These are phyloP conservation scores for Zaprionus camerounensis DNA, from an alignment of 1,140 invertebrate genomes.

Conservation along the genomic window DNA sequence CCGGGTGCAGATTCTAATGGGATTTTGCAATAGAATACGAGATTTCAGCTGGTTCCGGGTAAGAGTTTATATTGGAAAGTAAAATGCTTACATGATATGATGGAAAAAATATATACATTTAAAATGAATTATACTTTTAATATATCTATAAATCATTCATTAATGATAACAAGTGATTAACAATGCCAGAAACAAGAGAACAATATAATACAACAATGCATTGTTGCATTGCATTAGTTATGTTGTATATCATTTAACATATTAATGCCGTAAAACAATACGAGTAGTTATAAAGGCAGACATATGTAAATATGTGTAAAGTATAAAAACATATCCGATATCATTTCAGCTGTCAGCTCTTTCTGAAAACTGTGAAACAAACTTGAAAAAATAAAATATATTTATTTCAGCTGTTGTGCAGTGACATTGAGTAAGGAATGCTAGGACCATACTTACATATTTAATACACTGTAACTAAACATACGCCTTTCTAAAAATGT, in stretches of 20 bases:
- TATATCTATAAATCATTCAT: background rate
- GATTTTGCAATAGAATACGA: slow-evolving; percentile 9
- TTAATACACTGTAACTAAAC: too few relatives aligned
- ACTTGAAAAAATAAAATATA: background rate
- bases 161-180: slow-evolving; percentile 9
- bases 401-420: background rate
- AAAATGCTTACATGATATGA: background rate
- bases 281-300: background rate
- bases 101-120: background rate
- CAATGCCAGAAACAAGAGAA: background rate
- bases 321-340: background rate
- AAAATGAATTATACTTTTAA: background rate
- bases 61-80: background rate
- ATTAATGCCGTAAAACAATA: background rate
- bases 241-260: slow-evolving; percentile 3
- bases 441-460: too few relatives aligned
- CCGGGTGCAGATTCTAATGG: slow-evolving; percentile 6
- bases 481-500: too few relatives aligned
- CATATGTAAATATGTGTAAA: background rate
- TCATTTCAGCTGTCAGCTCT: background rate
- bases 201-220: background rate
- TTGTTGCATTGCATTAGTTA: background rate
- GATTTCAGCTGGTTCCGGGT: slow-evolving; percentile 14
- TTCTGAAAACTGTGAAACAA: background rate
- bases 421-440: background rate